Percentiles rank a stretch among this genome's conserved stretches.
phyloP scores from a whole-genome alignment of 2,797 vertebrate genomes.

The Acanthis flammea region DNA sequence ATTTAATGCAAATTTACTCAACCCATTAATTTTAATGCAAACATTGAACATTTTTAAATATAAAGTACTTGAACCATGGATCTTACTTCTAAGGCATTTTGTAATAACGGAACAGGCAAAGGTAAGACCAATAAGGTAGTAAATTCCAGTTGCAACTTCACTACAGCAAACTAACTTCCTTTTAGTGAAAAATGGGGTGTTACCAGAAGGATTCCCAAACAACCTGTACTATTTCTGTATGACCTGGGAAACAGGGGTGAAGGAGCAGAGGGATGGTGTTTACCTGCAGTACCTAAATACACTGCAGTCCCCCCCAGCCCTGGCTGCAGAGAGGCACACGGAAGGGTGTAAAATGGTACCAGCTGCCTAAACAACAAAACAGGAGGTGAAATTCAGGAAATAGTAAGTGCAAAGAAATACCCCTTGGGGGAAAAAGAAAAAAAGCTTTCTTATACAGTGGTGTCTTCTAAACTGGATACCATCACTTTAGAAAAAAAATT shows the following conservation, averaged over 20 bases:
- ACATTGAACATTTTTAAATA: neutral
- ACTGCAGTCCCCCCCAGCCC: neutral
- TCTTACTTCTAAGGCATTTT: neutral
- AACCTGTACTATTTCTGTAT: neutral
- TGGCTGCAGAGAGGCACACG: neutral
- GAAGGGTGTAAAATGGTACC: neutral
- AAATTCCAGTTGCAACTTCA: neutral
- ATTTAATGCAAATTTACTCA: neutral
- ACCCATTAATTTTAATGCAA: neutral
- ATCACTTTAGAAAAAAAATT: neutral
- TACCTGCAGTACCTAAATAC: neutral
- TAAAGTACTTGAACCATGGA: neutral
- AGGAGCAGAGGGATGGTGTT: neutral
- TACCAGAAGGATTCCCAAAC: neutral
- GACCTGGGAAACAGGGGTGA: neutral
- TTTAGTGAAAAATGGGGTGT: neutral
- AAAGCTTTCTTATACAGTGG: neutral
- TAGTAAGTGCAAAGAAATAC: neutral
- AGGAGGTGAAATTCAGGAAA: neutral
- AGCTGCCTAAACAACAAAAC: neutral
- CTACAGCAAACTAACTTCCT: neutral
- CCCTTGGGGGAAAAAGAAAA: accelerated
- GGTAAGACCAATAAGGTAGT: neutral
- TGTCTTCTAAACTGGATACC: neutral
- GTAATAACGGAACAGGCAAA: neutral